phyloP scores from a whole-genome alignment of 1,140 invertebrate species.

The Panagrolaimus sp. region DNA sequence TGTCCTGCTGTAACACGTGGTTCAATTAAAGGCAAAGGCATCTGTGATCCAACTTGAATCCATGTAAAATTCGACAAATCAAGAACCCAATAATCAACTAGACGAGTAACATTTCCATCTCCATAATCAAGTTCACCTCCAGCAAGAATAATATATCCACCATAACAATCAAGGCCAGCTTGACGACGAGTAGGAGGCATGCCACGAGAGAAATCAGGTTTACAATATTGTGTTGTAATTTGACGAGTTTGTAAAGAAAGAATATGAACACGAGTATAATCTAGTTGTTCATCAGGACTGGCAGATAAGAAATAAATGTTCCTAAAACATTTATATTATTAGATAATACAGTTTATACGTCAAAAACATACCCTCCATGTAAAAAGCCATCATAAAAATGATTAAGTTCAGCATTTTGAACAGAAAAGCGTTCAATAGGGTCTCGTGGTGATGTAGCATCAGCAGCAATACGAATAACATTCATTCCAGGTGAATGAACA shows the following conservation, averaged over 20 bases:
- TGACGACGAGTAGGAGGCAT: slow-evolving; percentile 51
- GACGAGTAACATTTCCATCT: slow-evolving; percentile 41
- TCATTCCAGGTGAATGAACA: slow-evolving; percentile 47
- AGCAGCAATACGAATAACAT: slow-evolving; percentile 44
- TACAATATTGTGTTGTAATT: slow-evolving; percentile 50
- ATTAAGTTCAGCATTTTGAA: slow-evolving; percentile 48
- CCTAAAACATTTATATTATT: slow-evolving; percentile 23
- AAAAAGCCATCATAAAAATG: slow-evolving; percentile 58
- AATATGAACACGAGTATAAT: slow-evolving; percentile 52
- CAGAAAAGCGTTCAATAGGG: slow-evolving; percentile 46
- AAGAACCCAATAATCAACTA: slow-evolving; percentile 56
- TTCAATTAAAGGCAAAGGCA: slow-evolving; percentile 55
- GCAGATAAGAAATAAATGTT: slow-evolving; percentile 53
- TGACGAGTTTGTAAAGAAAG: slow-evolving; percentile 40
- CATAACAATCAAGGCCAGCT: slow-evolving; percentile 49
- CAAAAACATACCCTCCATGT: slow-evolving; percentile 41
- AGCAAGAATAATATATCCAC: slow-evolving; percentile 41
- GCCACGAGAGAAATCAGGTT: slow-evolving; percentile 48
- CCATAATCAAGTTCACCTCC: slow-evolving; percentile 57
- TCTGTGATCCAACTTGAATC: slow-evolving; percentile 53
- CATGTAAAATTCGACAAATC: slow-evolving; percentile 51
- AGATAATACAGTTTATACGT: background rate
- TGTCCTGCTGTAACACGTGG: slow-evolving; percentile 53
- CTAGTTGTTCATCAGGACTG: slow-evolving; percentile 51
- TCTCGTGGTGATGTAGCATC: slow-evolving; percentile 36